These are phyloP conservation scores for Odocoileus virginianus DNA, from an alignment of 2,113 vertebrate genomes.

Conservation along the genomic window DNA sequence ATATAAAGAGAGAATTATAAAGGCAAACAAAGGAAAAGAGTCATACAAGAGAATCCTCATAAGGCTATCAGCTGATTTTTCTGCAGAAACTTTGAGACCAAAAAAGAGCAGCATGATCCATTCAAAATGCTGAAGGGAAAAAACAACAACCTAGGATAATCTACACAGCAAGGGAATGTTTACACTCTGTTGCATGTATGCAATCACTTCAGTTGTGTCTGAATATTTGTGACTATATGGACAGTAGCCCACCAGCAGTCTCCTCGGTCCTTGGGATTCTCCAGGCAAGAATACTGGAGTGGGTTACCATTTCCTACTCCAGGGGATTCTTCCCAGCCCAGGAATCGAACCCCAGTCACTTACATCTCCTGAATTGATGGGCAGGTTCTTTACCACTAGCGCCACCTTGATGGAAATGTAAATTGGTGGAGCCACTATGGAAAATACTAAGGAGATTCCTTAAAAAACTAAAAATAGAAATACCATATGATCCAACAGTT, in stretches of 20 bases:
- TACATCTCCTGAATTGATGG: background rate
- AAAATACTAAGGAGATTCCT: background rate
- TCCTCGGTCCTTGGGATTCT: background rate
- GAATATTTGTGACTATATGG: background rate
- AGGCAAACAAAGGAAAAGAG: background rate
- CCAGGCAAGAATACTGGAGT: background rate
- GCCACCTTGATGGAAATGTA: background rate
- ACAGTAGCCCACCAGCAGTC: background rate
- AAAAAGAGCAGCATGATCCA: background rate
- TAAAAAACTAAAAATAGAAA: background rate
- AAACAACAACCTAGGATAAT: background rate
- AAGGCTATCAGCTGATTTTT: background rate
- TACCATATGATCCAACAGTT: background rate
- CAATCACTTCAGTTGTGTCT: background rate
- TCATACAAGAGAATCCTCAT: background rate
- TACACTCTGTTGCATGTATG: background rate
- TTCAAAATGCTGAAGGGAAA: background rate
- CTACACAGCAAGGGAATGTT: background rate
- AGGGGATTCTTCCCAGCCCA: background rate
- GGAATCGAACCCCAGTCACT: background rate
- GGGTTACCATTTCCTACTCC: background rate
- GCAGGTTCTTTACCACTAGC: background rate
- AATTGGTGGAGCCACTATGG: background rate
- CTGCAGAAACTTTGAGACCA: background rate
- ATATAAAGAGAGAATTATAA: background rate